phyloP scores from a whole-genome alignment of 2,888 invertebrate species.

The Beris morrisii region DNA sequence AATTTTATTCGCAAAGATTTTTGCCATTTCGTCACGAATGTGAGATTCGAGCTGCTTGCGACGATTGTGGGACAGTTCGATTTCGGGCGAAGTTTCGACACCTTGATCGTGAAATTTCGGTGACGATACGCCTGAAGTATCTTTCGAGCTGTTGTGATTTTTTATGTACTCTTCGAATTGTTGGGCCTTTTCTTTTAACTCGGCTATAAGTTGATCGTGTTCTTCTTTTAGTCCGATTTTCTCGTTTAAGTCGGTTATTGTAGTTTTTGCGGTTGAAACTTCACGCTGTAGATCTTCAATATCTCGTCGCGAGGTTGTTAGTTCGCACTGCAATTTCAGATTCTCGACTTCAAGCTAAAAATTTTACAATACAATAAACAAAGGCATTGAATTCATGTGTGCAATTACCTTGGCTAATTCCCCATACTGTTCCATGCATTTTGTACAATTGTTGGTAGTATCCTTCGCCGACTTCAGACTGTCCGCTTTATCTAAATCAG shows the following conservation, averaged over 20 bases:
- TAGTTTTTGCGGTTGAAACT: constrained; percentile 49
- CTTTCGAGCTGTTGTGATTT: constrained; percentile 57
- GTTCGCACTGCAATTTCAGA: constrained; percentile 48
- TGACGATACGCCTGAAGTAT: constrained; percentile 46
- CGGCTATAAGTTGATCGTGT: constrained; percentile 63
- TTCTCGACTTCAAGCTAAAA: constrained; percentile 52
- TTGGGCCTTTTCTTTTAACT: constrained; percentile 64
- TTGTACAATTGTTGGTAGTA: constrained; percentile 44
- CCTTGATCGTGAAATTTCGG: constrained; percentile 44
- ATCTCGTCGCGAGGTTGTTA: constrained; percentile 47
- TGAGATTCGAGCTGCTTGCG: constrained; percentile 52
- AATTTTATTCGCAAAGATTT: constrained; percentile 65
- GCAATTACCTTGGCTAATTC: constrained; percentile 47
- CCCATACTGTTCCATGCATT: constrained; percentile 49
- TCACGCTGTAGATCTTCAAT: constrained; percentile 48
- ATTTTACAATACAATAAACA: neutral
- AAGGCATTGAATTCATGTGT: neutral
- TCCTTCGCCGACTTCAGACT: constrained; percentile 39
- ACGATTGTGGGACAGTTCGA: constrained; percentile 47
- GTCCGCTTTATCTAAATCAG: constrained; percentile 40
- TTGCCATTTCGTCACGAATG: constrained; percentile 69
- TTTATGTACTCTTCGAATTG: constrained; percentile 67
- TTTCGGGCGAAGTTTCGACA: constrained; percentile 52
- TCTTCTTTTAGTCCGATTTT: constrained; percentile 58
- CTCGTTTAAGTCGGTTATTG: constrained; percentile 49